A percentile compares a stretch with the other conserved stretches of the same genome.
Conservation (phyloP, 2,113 vertebrate species). For the Aphyosemion australe region DNA sequence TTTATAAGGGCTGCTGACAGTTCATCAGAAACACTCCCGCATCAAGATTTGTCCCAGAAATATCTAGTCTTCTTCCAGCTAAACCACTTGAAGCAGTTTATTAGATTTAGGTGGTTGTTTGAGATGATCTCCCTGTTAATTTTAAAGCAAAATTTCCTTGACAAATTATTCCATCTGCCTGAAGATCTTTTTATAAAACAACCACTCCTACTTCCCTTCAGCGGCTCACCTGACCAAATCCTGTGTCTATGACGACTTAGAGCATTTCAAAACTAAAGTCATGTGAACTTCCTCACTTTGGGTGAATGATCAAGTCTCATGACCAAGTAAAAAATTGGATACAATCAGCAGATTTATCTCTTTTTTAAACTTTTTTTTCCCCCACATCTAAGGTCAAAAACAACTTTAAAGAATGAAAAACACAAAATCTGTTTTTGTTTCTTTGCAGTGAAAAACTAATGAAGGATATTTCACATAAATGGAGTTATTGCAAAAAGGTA, state of each 20-base stretch:
- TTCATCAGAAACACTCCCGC: not conserved
- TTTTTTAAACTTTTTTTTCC: too few species aligned
- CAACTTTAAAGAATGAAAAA: not conserved
- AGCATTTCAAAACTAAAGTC: constrained; percentile 33
- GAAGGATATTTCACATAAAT: too few species aligned
- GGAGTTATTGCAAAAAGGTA: too few species aligned
- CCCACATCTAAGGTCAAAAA: not conserved
- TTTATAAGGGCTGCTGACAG: not conserved
- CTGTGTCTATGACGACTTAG: not conserved
- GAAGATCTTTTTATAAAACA: not conserved
- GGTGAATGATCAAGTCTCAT: constrained; percentile 24
- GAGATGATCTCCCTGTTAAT: not conserved
- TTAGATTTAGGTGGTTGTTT: constrained; percentile 5
- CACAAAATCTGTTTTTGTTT: too few species aligned
- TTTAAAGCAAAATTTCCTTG: too few species aligned
- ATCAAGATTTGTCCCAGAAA: not conserved
- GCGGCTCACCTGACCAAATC: not conserved
- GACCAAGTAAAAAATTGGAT: constrained; percentile 19
- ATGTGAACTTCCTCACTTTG: constrained; percentile 23
- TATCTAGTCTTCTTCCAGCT: not conserved
- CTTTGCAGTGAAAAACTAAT: too few species aligned
- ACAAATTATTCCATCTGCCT: not conserved
- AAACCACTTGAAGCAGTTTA: not conserved
- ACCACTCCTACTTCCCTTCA: not conserved
- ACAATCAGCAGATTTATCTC: not conserved